phyloP scores from a whole-genome alignment of 1,140 invertebrate species.

The Halictus rubicundus region DNA sequence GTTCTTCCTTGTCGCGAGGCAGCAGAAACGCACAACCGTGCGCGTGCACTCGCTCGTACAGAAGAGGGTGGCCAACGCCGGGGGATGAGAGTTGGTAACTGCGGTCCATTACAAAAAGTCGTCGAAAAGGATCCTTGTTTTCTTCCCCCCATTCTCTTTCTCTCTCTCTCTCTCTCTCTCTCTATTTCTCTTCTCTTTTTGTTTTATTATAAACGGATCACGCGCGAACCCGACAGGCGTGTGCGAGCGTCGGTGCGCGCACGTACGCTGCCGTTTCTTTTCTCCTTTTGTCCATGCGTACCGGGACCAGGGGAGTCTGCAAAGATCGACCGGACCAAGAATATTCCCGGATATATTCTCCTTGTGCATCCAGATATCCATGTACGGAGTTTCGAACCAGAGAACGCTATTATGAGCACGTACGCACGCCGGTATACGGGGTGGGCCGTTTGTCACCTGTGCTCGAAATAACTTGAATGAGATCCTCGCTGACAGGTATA shows the following conservation, averaged over 20 bases:
- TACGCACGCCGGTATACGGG: conserved; percentile 27
- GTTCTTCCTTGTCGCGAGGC: background rate
- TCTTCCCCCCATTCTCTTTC: background rate
- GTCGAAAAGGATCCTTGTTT: conserved; percentile 24
- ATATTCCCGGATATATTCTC: conserved; percentile 40
- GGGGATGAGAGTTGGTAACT: conserved; percentile 21
- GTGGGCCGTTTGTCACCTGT: no score
- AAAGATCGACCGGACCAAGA: conserved; percentile 22
- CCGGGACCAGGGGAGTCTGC: background rate
- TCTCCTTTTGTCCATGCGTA: conserved; percentile 38
- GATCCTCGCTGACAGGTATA: no score
- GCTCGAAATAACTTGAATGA: no score
- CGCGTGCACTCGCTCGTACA: background rate
- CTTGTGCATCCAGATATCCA: conserved; percentile 34
- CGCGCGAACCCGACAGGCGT: conserved; percentile 2
- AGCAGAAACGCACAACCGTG: conserved; percentile 9
- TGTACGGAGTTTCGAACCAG: conserved; percentile 22
- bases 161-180: no score
- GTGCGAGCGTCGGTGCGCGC: conserved; percentile 7
- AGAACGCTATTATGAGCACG: conserved; percentile 41
- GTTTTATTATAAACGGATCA: conserved; percentile 53
- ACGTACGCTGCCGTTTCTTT: conserved; percentile 9
- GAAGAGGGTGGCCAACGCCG: background rate
- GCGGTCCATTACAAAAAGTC: conserved; percentile 37
- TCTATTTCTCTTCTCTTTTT: no score